Percentiles rank a stretch among this genome's conserved stretches.
phyloP scores from a whole-genome alignment of 2,113 vertebrate species.

The Phrynosoma blainvillii region DNA sequence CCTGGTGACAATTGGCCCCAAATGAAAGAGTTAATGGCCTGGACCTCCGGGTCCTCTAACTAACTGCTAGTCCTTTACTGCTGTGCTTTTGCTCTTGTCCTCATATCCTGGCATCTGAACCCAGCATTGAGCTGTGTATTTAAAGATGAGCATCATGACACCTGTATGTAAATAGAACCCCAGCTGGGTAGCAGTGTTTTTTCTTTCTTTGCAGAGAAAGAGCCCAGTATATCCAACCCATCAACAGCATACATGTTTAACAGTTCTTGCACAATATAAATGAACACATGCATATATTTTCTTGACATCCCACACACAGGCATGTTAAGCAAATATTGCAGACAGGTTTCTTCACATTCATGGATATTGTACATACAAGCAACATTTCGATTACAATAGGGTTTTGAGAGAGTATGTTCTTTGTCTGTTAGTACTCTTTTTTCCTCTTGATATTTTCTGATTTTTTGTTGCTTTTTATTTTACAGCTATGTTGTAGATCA shows the following conservation, averaged over 20 bases:
- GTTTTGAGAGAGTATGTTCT: neutral
- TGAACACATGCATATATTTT: neutral
- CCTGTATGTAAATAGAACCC: conserved; percentile 64
- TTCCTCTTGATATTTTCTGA: neutral
- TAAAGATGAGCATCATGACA: conserved; percentile 47
- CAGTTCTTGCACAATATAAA: neutral
- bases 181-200: conserved; percentile 46
- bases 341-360: neutral
- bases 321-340: neutral
- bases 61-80: conserved; percentile 51
- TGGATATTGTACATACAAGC: neutral
- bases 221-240: conserved; percentile 16
- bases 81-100: conserved; percentile 58
- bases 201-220: conserved; percentile 36
- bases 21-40: conserved; percentile 46
- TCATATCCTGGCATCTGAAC: conserved; percentile 61
- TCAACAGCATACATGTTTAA: neutral
- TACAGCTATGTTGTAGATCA: neutral
- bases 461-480: neutral
- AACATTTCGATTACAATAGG: neutral
- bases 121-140: conserved; percentile 47
- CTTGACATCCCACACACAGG: neutral
- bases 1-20: conserved; percentile 49
- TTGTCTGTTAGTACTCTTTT: neutral
- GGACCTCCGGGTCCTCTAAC: conserved; percentile 54